Conservation (phyloP, 2,113 vertebrate species). For the Herpetotheres cachinnans region DNA sequence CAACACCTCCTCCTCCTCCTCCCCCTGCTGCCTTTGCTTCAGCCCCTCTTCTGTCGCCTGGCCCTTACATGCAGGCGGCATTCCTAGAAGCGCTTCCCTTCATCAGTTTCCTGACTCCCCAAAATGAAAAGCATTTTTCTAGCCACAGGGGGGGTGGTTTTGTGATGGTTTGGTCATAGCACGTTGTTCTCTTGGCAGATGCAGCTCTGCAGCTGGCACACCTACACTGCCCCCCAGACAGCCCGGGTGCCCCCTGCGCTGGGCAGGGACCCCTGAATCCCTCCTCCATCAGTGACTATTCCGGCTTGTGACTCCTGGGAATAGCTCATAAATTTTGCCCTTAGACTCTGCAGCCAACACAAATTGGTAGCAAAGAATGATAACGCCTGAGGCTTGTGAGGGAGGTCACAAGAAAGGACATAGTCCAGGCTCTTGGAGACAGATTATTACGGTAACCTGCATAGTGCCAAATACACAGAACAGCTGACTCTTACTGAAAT, state of each 20-base stretch:
- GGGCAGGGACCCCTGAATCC: neutral
- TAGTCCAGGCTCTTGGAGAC: rapidly evolving
- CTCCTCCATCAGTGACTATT: rapidly evolving
- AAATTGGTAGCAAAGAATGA: neutral
- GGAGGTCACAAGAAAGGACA: neutral
- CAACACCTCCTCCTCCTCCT: too few relatives aligned
- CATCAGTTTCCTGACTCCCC: neutral
- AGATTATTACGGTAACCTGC: neutral
- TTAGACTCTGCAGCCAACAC: neutral
- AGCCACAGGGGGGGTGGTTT: neutral
- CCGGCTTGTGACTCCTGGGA: neutral
- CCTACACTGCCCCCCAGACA: neutral
- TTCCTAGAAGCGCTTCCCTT: neutral
- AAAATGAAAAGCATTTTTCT: neutral
- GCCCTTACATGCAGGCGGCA: rapidly evolving
- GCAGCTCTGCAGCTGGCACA: neutral
- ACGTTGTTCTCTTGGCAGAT: neutral
- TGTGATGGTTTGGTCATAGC: neutral
- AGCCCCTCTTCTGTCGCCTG: neutral
- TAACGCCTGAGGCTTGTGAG: rapidly evolving
- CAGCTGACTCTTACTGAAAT: neutral
- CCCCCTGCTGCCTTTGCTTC: neutral
- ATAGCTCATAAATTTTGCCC: neutral
- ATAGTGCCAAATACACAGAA: neutral
- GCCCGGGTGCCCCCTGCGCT: neutral